Base-by-base conservation (phyloP, 2,888 invertebrate genomes). In the Anoncus sp. region DNA sequence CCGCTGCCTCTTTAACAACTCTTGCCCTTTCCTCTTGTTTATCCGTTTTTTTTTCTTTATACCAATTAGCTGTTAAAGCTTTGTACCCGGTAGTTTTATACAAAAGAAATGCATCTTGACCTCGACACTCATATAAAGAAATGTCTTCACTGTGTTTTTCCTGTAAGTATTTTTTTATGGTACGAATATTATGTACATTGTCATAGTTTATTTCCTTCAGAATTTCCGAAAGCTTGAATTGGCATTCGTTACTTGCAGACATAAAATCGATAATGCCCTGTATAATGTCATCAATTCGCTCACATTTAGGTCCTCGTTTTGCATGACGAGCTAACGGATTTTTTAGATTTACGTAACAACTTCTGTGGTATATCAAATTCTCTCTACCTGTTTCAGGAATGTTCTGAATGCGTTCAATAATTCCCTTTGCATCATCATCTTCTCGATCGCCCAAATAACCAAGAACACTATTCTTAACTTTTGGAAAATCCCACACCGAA, bases 161-260 rank as follows among this genome's bases (percentile, higher is more conserved):
- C n/a, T n/a, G n/a, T n/a, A n/a, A n/a, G n/a, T n/a, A n/a, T 40
- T 47, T 27, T 18, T 31, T 72, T 14, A 72, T 43, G 14, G 45
- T 62, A 55, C 40, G 62, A 27, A 16, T 27, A 31, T 31, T 40
- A 18, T 27, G 18, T 62, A 6, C 40, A 49, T 43, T 43, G 53
- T 63, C 59, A 53, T 62, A 27, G 10, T 72, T 18, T n/a, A 53
- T 55, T 53, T 18, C 14, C 10, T 53, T 72, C 43, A 7, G 49
- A 22, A 72, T 55, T 20, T 72, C 53, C n/a, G 72, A 31, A 22
- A 72, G 31, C 16, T 31, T 40, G 24, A 72, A 72, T 31, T 63
- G 72, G 18, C 53, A 62, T 40, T 72, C 72, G 27, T 72, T 55
- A 71, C 62, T 71, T 31, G 51, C 38, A 38, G 27, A 51, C 10